Conservation (phyloP, 2,888 invertebrate species). For the Leucania comma region DNA sequence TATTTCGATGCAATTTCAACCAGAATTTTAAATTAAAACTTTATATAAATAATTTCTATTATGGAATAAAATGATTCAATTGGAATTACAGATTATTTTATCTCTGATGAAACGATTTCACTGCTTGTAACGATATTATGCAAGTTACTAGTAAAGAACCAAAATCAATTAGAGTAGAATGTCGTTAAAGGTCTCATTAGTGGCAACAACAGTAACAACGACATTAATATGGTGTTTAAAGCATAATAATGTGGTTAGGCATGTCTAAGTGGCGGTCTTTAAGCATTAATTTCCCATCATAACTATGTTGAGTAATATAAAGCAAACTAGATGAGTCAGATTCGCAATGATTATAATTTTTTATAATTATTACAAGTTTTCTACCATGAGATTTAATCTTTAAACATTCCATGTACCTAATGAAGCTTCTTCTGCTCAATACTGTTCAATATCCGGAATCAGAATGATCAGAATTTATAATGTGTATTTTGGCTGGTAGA, state of each 20-base stretch:
- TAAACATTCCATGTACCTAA: background rate
- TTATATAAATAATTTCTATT: constrained; percentile 2
- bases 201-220: constrained; percentile 41
- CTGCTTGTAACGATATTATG: constrained; percentile 12
- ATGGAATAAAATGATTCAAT: constrained; percentile 5
- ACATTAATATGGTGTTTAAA: constrained; percentile 60
- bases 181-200: constrained; percentile 64
- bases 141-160: constrained; percentile 19
- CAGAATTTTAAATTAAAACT: background rate
- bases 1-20: constrained; percentile 20
- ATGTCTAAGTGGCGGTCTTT: constrained; percentile 47
- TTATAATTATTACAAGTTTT: constrained; percentile 60
- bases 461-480: constrained; percentile 2
- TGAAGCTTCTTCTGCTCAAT: constrained; percentile 16
- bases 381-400: constrained; percentile 49
- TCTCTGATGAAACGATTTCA: constrained; percentile 24
- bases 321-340: constrained; percentile 65
- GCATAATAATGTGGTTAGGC: constrained; percentile 67
- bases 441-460: too few species aligned
- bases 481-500: background rate
- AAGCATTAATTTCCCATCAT: constrained; percentile 67
- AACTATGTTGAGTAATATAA: constrained; percentile 68
- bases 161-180: constrained; percentile 51
- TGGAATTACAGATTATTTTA: constrained; percentile 15
- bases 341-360: constrained; percentile 43